These are phyloP conservation scores for Falcunculus frontatus DNA, from an alignment of 2,113 vertebrate species.

Conservation along the genomic window DNA sequence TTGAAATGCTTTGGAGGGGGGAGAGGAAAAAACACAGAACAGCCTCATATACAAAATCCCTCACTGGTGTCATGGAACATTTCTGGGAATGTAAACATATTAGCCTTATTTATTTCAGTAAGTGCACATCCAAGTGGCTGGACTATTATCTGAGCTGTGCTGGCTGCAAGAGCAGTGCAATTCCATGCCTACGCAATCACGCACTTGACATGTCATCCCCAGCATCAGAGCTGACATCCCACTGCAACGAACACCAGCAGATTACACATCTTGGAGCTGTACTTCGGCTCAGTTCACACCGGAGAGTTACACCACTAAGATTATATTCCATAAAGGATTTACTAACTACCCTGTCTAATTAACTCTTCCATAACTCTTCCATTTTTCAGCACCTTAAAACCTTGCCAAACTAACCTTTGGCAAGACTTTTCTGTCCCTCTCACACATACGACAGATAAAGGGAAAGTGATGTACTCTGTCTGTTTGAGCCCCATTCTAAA, in stretches of 20 bases:
- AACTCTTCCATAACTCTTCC: slow-evolving; percentile 2
- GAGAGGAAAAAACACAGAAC: background rate
- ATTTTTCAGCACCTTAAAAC: background rate
- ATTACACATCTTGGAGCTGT: slow-evolving; percentile 11
- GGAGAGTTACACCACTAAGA: background rate
- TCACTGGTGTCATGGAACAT: background rate
- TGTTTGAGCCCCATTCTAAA: background rate
- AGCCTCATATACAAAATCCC: background rate
- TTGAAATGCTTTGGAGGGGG: background rate
- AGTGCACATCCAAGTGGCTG: background rate
- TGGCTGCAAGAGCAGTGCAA: background rate
- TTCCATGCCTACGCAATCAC: background rate
- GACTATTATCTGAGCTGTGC: background rate
- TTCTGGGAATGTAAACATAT: background rate
- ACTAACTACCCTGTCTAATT: background rate
- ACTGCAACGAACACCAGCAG: background rate
- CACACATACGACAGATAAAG: background rate
- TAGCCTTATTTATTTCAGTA: background rate
- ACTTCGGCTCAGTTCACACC: background rate
- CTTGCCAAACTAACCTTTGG: background rate
- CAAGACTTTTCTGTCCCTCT: background rate
- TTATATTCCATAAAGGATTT: slow-evolving; percentile 5
- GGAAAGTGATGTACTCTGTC: background rate
- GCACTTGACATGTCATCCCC: background rate
- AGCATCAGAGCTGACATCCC: background rate